phyloP scores from a whole-genome alignment of 2,888 invertebrate species.

The Yponomeuta plumbellus region DNA sequence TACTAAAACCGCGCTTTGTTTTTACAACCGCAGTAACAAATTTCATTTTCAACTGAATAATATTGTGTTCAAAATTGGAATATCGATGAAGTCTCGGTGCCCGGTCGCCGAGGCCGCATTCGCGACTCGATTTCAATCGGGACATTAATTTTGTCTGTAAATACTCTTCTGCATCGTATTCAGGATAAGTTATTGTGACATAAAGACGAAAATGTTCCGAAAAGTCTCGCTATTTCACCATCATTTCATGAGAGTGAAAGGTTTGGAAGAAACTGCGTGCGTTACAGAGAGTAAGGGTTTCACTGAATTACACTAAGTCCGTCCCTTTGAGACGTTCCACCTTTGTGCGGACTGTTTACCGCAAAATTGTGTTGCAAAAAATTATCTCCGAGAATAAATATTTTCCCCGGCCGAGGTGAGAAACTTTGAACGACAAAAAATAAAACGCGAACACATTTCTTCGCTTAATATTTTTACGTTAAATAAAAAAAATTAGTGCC shows the following conservation, averaged over 20 bases:
- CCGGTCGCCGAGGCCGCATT: not conserved
- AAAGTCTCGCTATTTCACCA: not conserved
- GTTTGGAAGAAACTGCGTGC: not conserved
- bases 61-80: too few relatives aligned
- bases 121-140: not conserved
- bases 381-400: not conserved
- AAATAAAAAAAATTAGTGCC: not conserved
- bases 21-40: too few relatives aligned
- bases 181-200: not conserved
- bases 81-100: too few relatives aligned
- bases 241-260: not conserved
- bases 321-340: not conserved
- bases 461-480: not conserved
- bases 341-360: not conserved
- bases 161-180: not conserved
- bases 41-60: too few relatives aligned
- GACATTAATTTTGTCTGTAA: conserved; percentile 1
- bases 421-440: not conserved
- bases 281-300: not conserved
- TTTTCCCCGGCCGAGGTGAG: not conserved
- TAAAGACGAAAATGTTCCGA: not conserved
- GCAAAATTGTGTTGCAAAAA: not conserved
- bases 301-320: not conserved
- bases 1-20: too few relatives aligned
- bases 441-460: not conserved